These are phyloP conservation scores for Andrena minutula DNA, from an alignment of 2,888 invertebrate species.

Conservation along the genomic window DNA sequence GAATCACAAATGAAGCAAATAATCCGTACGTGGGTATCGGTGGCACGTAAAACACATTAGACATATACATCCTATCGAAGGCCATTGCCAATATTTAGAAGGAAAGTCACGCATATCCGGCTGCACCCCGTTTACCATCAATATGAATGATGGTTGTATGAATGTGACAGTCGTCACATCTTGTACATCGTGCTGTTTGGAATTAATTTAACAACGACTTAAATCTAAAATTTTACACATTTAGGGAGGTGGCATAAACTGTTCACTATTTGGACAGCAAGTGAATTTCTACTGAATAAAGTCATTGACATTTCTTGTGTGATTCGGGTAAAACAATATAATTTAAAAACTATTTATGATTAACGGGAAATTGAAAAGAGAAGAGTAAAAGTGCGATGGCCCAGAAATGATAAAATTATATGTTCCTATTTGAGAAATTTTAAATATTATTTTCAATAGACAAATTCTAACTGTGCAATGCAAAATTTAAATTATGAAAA, in stretches of 20 bases:
- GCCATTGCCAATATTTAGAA: conserved; percentile 58
- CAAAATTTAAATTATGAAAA: too few relatives aligned
- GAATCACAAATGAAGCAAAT: too few relatives aligned
- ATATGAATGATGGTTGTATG: conserved; percentile 67
- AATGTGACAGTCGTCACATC: conserved; percentile 72
- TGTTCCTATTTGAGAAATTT: too few relatives aligned
- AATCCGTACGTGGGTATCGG: too few relatives aligned
- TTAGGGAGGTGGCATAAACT: background rate
- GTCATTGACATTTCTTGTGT: background rate
- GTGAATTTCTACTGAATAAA: background rate
- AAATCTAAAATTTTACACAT: background rate
- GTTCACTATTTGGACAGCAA: background rate
- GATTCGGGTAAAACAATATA: too few relatives aligned
- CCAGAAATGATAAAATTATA: too few relatives aligned
- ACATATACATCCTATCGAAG: conserved; percentile 26
- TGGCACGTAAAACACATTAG: too few relatives aligned
- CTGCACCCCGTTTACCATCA: conserved; percentile 74
- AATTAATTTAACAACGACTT: conserved; percentile 32
- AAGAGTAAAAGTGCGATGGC: too few relatives aligned
- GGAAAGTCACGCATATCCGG: conserved; percentile 67
- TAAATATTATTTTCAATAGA: too few relatives aligned
- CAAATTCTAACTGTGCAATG: too few relatives aligned
- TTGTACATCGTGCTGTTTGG: conserved; percentile 52
- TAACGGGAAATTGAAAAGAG: too few relatives aligned
- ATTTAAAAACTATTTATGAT: too few relatives aligned